Evolutionary conservation across 30 jellyfish, hydroid and myxozoan species (phyloP), one percentile per base, ranked within the genome.

Genomic region (Pseudorhiza aurosa): DNA sequence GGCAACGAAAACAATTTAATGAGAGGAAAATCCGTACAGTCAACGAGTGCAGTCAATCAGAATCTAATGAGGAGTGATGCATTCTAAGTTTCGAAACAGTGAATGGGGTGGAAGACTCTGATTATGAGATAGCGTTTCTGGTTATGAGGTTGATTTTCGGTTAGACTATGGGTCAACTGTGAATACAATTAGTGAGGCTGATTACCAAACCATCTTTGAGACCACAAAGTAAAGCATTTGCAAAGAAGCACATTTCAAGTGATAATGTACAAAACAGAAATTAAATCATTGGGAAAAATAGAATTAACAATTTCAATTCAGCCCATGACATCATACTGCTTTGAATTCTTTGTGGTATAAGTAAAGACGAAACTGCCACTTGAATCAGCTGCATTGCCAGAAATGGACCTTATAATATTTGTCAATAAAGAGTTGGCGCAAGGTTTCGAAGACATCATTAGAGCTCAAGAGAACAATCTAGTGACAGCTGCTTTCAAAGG

Each of bases 251-350:
- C 76, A 33, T 62, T 55, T 30, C 28, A 62, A 36, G 56, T 62
- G 51, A 55, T 62, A 29, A 62, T 62, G 76, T 30, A 62, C 76
- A 62, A 62, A 62, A 62, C 76, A 62, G 73, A 58, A 27, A 58
- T 58, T 58, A 58, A 43, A 27, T 58, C 73, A 6, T 58, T 58
- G 73, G 73, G 73, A 27, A 58, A 58, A 58, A 58, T 11, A 27
- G 26, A 27, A 30, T 21, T 58, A 12, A 27, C 18, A 58, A 58
- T 27, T 27, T 58, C 22, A 51, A 51, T 51, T 29, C 67, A 51
- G 22, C 22, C 67, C 15, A 51, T 51, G 67, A 51, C 25, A 51
- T 51, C 67, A 51, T 51, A 51, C 67, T 51, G 25, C 25, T 29
- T 51, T 51, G 25, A 51, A 51, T 51, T 51, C 67, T 51, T 51